Base-by-base conservation (phyloP, 2,797 vertebrate genomes). In the Notoglanidium macrostoma region DNA sequence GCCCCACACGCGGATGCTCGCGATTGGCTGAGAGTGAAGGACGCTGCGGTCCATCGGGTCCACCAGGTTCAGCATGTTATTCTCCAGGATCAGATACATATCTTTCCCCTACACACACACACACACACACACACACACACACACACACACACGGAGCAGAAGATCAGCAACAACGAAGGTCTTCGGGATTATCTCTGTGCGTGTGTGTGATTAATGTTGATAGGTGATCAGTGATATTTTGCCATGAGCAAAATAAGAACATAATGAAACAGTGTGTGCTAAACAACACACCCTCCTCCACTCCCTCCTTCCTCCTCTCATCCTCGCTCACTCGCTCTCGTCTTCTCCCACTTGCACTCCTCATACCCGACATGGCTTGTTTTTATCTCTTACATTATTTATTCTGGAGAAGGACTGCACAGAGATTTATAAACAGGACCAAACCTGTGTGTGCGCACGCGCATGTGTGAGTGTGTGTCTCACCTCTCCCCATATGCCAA, bases 401-500 rank as follows among this genome's bases (percentile, higher is more conserved):
- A n/a, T n/a, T n/a, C n/a, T n/a, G n/a, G n/a, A n/a, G n/a, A n/a
- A n/a, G n/a, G n/a, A n/a, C n/a, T n/a, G n/a, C n/a, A n/a, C n/a
- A n/a, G n/a, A n/a, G n/a, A n/a, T n/a, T n/a, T n/a, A n/a, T n/a
- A n/a, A n/a, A n/a, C 32, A 78, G 17, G 76, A 17, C 54, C 51
- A 23, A 59, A 23, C 49, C 51, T 17, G 2, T 54, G n/a, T 21
- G 29, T 3, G 35, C 35, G 35, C 35, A 35, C n/a, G 76, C 21
- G 76, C 5, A 23, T 19, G 74, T 35, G n/a, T 44, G 35, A 6
- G 72, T 49, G 44, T 14, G 70, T 72, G 68, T 72, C 72, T 87
- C 93, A 99, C 98, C 97, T 99, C 98, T 95, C 98, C 98, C 98
- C 98, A 99, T 85, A 99, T 99, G 93, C 98, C 98, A 0, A 99